A percentile compares a stretch with the other conserved stretches of the same genome.
Evolutionary conservation across 2,797 vertebrate genomes (phyloP).

Genomic region (Clarias laeviceps): DNA sequence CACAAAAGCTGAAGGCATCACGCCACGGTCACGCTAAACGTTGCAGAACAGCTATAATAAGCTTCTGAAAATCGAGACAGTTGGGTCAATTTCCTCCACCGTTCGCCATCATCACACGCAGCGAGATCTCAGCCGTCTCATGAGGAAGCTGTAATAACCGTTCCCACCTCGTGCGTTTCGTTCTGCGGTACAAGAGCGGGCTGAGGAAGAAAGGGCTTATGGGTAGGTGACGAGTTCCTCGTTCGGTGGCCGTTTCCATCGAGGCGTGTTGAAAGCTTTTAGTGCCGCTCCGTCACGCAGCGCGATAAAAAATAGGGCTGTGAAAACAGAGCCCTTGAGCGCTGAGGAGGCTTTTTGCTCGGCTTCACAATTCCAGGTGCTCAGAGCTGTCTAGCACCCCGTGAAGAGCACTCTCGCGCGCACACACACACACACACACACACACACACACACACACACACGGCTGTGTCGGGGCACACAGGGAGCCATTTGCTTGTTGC

Average conservation of each 20-base stretch:
- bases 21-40: not conserved
- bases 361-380: conserved; percentile 90
- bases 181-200: not conserved
- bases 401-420: conserved; percentile 83
- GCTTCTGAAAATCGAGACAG: not conserved
- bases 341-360: conserved; percentile 77
- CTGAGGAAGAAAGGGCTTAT: conserved; percentile 11
- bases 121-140: not conserved
- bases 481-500: conserved; percentile 93
- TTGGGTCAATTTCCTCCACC: not conserved
- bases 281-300: conserved; percentile 63
- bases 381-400: conserved; percentile 86
- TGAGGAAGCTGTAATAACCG: conserved; percentile 19
- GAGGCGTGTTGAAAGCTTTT: conserved; percentile 46
- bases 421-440: conserved; percentile 53
- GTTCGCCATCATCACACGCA: not conserved
- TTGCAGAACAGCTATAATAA: not conserved
- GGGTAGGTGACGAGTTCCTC: conserved; percentile 32
- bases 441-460: conserved; percentile 50
- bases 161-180: not conserved
- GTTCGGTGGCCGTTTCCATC: conserved; percentile 27
- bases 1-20: not conserved
- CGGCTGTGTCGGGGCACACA: conserved; percentile 83
- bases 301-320: conserved; percentile 79
- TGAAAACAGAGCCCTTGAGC: conserved; percentile 90